Base-by-base conservation (phyloP, 2,797 vertebrate genomes). In the Australoheros facetus region DNA sequence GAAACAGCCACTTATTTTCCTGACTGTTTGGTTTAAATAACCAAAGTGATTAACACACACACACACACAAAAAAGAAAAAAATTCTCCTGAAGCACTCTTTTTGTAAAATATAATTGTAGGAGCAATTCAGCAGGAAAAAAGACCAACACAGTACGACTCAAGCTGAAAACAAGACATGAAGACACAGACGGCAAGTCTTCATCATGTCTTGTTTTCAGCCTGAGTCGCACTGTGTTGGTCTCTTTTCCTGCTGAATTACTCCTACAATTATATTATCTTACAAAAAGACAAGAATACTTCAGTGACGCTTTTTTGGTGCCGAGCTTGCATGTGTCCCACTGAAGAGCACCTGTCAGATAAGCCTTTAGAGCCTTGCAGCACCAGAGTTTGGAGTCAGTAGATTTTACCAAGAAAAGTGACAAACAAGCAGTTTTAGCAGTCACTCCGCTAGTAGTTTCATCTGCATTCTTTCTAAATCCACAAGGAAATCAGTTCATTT, bases 181-280 rank as follows among this genome's bases (percentile, higher is more conserved):
- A 26, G 21, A 37, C 3, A 37, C 3, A 37, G 37, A 37, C 2
- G 10, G 37, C 9, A 37, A 37, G 37, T 11, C 37, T 37, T 37
- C 37, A 37, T 11, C 9, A 3, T 11, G 37, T 37, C 1, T 37
- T 37, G 37, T 37, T 37, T 37, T 37, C 37, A 11, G 37, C 7
- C 3, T 14, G 60, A 64, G 37, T 2, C 0, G 3, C 0, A 2
- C 1, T 21, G 10, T 0, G 60, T 64, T 26, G 59, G 21, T 64
- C 0, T 5, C 37, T 42, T 26, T 42, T 64, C 37, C 16, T 48
- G 16, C 45, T 48, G 14, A 48, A 17, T 7, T 48, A 16, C 45
- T 48, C 14, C 60, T 42, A 17, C 1, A 1, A 42, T 16, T 62
- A 16, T 42, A 62, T 62, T 42, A 62, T 42, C 2, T 34, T 42